A percentile compares a stretch with the other conserved stretches of the same genome.
Conservation (phyloP, 35 echinoderm and acorn worm genomes). For the Patiria miniata region DNA sequence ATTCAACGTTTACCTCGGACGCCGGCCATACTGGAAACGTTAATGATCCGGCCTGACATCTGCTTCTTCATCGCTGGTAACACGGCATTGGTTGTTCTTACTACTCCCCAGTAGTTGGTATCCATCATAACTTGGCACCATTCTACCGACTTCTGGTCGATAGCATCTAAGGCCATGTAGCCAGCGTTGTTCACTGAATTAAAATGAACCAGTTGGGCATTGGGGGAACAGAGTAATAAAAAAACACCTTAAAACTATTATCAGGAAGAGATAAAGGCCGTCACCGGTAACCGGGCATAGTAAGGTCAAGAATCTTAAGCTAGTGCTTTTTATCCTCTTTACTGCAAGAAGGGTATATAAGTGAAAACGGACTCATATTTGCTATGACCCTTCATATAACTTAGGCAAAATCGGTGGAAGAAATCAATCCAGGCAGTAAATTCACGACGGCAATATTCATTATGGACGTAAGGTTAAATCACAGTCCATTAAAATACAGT, state of each 20-base stretch:
- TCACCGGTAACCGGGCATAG: neutral
- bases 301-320: neutral
- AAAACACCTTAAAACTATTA: neutral
- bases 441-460: too few relatives aligned
- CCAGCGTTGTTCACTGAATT: constrained; percentile 83
- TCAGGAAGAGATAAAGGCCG: neutral
- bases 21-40: constrained; percentile 40
- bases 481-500: too few relatives aligned
- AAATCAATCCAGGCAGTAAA: too few relatives aligned
- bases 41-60: constrained; percentile 58
- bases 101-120: constrained; percentile 72
- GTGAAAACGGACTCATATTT: too few relatives aligned
- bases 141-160: constrained; percentile 42
- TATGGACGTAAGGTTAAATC: too few relatives aligned
- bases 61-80: constrained; percentile 68
- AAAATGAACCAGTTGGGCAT: neutral
- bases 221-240: neutral
- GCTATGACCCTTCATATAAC: too few relatives aligned
- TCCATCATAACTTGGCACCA: constrained; percentile 56
- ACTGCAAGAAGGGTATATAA: neutral
- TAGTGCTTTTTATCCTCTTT: neutral
- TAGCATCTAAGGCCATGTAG: constrained; percentile 22
- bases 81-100: constrained; percentile 53
- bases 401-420: too few relatives aligned
- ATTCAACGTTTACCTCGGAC: constrained; percentile 28